Conservation (phyloP, 2,113 vertebrate genomes). For the Oenanthe oenanthe region DNA sequence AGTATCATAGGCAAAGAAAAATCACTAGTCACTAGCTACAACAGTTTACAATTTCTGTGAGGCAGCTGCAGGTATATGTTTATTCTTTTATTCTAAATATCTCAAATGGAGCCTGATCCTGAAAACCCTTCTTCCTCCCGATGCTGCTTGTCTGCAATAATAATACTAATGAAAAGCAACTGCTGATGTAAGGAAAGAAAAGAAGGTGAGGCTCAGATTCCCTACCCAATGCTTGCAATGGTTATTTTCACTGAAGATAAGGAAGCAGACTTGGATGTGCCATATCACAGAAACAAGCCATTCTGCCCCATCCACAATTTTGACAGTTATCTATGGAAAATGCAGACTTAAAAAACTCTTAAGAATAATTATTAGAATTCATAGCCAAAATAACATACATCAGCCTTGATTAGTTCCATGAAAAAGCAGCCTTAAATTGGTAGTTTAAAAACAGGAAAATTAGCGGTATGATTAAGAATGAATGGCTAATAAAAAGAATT, state of each 20-base stretch:
- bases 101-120: not conserved
- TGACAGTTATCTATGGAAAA: conserved; percentile 36
- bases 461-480: conserved; percentile 62
- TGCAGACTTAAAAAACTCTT: conserved; percentile 5
- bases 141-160: not conserved
- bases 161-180: conserved; percentile 5
- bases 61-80: conserved; percentile 37
- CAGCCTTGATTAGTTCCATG: conserved; percentile 52
- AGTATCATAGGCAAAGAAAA: conserved; percentile 38
- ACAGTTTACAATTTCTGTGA: conserved; percentile 52
- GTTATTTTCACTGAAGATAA: conserved; percentile 29
- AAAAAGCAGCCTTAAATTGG: conserved; percentile 50
- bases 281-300: not conserved
- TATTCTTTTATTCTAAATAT: conserved; percentile 7
- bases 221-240: not conserved
- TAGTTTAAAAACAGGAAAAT: conserved; percentile 76
- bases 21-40: conserved; percentile 53
- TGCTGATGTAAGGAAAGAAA: conserved; percentile 28
- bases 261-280: not conserved
- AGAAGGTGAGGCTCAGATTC: conserved; percentile 1
- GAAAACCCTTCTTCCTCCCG: not conserved
- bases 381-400: conserved; percentile 51
- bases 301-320: not conserved
- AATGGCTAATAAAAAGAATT: conserved; percentile 78
- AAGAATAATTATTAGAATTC: conserved; percentile 61